Percentiles rank a stretch among this genome's conserved stretches.
Conservation (phyloP, 2,888 invertebrate species). For the Cheilosia vernalis region DNA sequence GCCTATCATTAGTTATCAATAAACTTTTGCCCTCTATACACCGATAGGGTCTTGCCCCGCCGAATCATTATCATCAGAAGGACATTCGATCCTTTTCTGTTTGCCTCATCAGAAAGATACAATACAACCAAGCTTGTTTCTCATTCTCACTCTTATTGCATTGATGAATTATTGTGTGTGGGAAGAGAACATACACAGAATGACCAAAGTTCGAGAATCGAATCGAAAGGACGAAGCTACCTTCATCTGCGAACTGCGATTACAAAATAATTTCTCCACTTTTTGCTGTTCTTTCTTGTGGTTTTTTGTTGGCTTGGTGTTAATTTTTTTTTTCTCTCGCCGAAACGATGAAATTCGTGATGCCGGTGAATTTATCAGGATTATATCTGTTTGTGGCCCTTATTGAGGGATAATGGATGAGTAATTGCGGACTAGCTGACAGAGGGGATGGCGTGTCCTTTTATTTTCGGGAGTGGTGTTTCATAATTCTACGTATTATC, state of each 20-base stretch:
- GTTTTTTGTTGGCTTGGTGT: background rate
- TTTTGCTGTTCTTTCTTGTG: constrained; percentile 37
- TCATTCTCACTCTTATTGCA: background rate
- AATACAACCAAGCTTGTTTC: constrained; percentile 22
- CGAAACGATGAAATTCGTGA: constrained; percentile 23
- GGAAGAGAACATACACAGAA: constrained; percentile 31
- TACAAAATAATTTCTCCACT: constrained; percentile 65
- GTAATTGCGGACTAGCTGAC: constrained; percentile 66
- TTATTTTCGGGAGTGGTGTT: constrained; percentile 1
- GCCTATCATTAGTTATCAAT: constrained; percentile 73
- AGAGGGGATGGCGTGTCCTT: constrained; percentile 11
- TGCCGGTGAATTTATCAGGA: constrained; percentile 66
- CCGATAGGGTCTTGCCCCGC: background rate
- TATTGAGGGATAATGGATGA: constrained; percentile 61
- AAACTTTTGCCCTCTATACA: constrained; percentile 55
- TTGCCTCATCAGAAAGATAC: constrained; percentile 20
- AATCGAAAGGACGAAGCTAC: constrained; percentile 55
- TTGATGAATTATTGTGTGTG: constrained; percentile 56
- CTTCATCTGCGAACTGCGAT: constrained; percentile 65
- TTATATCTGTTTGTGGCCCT: constrained; percentile 55
- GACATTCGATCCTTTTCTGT: constrained; percentile 43
- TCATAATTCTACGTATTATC: constrained; percentile 48
- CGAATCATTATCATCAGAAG: constrained; percentile 46
- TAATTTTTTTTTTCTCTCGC: constrained; percentile 4
- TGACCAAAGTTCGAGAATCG: constrained; percentile 44